Evolutionary conservation across 2,888 invertebrate genomes (phyloP), one percentile per base, ranked within the genome.

Genomic region (Eretmocerus hayati): DNA sequence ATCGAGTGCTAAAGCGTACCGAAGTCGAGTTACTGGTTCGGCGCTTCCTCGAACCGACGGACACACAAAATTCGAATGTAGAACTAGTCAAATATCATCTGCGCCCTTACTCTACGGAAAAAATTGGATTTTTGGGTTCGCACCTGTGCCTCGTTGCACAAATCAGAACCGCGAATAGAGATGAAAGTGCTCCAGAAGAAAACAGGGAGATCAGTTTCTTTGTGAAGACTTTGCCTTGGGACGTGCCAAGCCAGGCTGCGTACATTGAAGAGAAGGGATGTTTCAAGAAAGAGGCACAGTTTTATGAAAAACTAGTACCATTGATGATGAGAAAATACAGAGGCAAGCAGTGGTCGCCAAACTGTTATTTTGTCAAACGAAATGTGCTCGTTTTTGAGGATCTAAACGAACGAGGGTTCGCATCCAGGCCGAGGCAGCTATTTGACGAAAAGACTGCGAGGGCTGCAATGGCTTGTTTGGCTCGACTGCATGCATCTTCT

Each of bases 191-290:
- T 1, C 31, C 56, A 8, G 50, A 2, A 4, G 22, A 39, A 23
- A 6, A 5, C 3, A 6, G 26, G 8, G n/a, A n/a, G n/a, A n/a
- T n/a, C n/a, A 64, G 62, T 16, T 77, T 79, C 52, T 84, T 84
- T 59, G 70, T 80, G 0, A 84, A 84, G 63, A 73, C 76, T 4
- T 67, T 80, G 45, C 83, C 83, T 0, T 71, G 68, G 46, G 74
- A 73, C n/a, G 69, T 78, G 40, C 62, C 65, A 1, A 62, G 68
- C 15, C 77, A 77, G 60, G 77, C 76, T 57, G 73, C 72, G 15
- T 77, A 78, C 54, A 57, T 78, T 2, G 64, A 71, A 40, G 63
- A 72, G 20, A 69, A 73, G 48, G 74, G 75, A 1, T 73, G 74
- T 0, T 77, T 54, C 21, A 11, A 23, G 2, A 53, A 53, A 21